Percentiles rank a stretch among this genome's conserved stretches.
phyloP scores from a whole-genome alignment of 2,797 vertebrate genomes.

The Cuculus canorus region DNA sequence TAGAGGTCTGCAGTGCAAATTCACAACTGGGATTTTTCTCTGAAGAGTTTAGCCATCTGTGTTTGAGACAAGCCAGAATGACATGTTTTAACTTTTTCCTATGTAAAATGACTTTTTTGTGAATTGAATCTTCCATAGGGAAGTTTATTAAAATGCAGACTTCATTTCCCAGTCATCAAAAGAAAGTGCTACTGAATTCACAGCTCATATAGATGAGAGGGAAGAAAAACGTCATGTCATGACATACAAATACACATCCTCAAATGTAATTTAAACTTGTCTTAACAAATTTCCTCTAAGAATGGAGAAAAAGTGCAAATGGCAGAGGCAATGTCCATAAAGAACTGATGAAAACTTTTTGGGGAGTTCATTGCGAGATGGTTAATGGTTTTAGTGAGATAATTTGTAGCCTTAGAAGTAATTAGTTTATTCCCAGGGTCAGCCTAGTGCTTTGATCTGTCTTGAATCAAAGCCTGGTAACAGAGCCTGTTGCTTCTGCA shows the following conservation, averaged over 20 bases:
- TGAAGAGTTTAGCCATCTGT: neutral
- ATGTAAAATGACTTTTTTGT: neutral
- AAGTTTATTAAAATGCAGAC: neutral
- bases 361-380: neutral
- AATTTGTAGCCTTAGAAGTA: neutral
- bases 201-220: neutral
- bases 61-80: neutral
- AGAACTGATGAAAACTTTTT: neutral
- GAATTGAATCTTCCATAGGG: neutral
- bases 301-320: neutral
- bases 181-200: neutral
- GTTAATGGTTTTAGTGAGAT: neutral
- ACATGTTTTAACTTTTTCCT: neutral
- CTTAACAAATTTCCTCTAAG: neutral
- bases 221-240: neutral
- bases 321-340: neutral
- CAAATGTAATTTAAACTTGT: neutral
- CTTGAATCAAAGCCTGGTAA: neutral
- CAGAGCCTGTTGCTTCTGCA: neutral
- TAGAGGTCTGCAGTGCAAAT: neutral
- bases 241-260: neutral
- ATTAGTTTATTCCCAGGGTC: neutral
- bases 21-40: neutral
- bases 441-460: neutral
- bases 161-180: neutral